These are phyloP conservation scores for Heliconius eleuchia DNA, from an alignment of 1,140 invertebrate genomes.

Conservation along the genomic window DNA sequence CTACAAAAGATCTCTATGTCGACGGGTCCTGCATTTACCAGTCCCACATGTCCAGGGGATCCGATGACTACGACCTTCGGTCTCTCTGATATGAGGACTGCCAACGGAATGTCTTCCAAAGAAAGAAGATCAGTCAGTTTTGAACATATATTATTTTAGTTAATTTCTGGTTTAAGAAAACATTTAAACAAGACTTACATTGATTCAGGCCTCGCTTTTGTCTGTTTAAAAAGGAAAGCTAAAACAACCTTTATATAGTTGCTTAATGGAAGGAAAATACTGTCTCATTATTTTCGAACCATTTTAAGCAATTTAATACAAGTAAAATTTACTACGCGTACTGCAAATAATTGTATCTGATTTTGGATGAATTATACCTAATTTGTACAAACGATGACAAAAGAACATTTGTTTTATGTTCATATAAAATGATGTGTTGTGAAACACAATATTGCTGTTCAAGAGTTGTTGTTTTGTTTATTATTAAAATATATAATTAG, in stretches of 20 bases:
- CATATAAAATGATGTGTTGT: no score
- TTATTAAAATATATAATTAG: no score
- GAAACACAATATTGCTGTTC: no score
- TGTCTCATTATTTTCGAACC: constrained; percentile 44
- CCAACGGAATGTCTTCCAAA: no score
- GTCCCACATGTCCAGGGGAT: no score
- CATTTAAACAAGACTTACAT: constrained; percentile 36
- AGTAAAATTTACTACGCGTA: constrained; percentile 8
- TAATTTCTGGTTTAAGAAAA: constrained; percentile 11
- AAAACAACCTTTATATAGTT: constrained; percentile 43
- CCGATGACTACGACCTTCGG: no score
- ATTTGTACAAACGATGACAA: no score
- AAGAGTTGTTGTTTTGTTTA: no score
- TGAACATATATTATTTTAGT: neutral
- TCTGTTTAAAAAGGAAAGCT: constrained; percentile 38
- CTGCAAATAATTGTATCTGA: neutral
- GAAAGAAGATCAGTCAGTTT: neutral
- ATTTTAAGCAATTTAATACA: constrained; percentile 41
- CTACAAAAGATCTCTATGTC: no score
- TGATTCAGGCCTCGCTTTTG: constrained; percentile 39
- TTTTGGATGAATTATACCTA: neutral
- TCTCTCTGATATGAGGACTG: no score
- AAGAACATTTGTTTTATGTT: no score
- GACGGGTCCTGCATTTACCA: no score
- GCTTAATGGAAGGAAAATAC: constrained; percentile 45